Percentiles rank a stretch among this genome's conserved stretches.
phyloP scores from a whole-genome alignment of 1,140 invertebrate species.

The Diprion similis region DNA sequence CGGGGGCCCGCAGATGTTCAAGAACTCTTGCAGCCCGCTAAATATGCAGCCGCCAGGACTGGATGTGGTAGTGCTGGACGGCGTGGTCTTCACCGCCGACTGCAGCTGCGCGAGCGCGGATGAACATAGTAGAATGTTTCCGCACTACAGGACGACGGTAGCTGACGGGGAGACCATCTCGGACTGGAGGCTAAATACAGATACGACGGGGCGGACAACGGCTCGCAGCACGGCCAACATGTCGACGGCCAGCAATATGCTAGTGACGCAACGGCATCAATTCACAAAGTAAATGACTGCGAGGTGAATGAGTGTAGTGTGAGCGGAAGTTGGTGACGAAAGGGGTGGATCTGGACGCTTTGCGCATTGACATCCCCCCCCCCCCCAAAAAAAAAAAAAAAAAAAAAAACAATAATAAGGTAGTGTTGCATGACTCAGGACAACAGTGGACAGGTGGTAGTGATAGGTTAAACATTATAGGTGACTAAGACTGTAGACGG shows the following conservation, averaged over 20 bases:
- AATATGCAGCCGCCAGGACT: not conserved
- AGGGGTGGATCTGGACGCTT: no score
- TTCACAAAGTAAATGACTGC: not conserved
- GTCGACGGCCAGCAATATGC: not conserved
- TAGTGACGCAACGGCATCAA: not conserved
- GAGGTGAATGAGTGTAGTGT: no score
- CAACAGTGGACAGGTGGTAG: no score
- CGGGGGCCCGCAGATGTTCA: not conserved
- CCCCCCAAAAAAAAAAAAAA: no score
- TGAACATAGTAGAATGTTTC: not conserved
- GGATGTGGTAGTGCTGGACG: not conserved
- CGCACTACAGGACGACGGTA: not conserved
- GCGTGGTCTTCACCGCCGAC: not conserved
- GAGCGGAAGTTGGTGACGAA: no score
- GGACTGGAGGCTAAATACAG: not conserved
- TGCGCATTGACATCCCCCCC: no score
- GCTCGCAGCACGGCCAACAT: not conserved
- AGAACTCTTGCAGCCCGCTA: not conserved
- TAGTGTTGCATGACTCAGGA: no score
- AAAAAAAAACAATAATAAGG: no score
- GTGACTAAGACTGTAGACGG: no score
- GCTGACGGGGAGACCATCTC: not conserved
- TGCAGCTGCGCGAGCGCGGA: not conserved
- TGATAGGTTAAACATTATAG: no score
- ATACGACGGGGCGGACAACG: not conserved